Conservation (phyloP, 2,113 vertebrate species). For the Microtus oregoni region DNA sequence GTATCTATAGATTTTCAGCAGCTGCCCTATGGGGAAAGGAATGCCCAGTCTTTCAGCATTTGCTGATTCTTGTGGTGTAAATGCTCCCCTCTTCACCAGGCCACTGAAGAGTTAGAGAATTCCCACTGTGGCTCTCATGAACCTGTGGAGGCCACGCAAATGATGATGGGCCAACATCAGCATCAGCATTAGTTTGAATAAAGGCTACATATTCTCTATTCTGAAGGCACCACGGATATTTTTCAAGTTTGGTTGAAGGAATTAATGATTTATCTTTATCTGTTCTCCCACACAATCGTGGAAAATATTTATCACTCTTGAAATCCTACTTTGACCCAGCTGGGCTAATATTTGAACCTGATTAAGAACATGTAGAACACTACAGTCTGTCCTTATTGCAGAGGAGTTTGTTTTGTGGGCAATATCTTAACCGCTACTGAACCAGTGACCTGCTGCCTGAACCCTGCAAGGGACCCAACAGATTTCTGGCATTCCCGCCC, state of each 20-base stretch:
- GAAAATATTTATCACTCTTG: slow-evolving; percentile 50
- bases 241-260: background rate
- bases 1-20: background rate
- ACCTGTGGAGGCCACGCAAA: no score
- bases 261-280: slow-evolving; percentile 35
- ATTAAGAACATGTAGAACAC: slow-evolving; percentile 36
- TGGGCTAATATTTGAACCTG: slow-evolving; percentile 77
- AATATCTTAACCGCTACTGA: background rate
- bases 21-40: background rate
- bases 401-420: background rate
- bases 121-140: accelerated
- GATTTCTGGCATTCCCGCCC: background rate
- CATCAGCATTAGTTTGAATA: background rate
- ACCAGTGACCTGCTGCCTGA: background rate
- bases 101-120: background rate
- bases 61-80: background rate
- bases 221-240: accelerated
- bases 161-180: background rate
- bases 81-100: background rate
- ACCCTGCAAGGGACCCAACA: accelerated
- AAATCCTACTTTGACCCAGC: slow-evolving; percentile 64
- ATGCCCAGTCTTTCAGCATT: background rate
- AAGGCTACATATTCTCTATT: background rate
- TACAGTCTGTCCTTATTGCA: background rate
- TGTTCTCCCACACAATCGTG: background rate